Evolutionary conservation across 2,113 vertebrate genomes (phyloP), one percentile per base, ranked within the genome.

Genomic region (Strix aluco): DNA sequence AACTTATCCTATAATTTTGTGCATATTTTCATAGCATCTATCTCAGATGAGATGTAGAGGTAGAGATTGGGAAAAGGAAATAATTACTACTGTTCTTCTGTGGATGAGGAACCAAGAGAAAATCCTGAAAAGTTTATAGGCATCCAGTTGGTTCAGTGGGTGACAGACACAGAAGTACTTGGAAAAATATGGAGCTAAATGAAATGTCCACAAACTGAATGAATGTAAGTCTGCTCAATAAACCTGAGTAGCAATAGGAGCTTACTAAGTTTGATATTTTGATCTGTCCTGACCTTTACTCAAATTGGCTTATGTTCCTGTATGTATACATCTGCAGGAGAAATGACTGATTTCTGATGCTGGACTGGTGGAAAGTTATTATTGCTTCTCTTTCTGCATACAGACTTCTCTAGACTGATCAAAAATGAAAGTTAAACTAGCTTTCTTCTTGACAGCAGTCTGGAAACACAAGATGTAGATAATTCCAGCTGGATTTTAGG

Each of bases 81-180:
- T 25, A 51, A 63, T 32, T 32, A 27, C 4, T 67, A 15, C 4
- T 0, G 0, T 58, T 75, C 18, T n/a, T 42, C 26, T 78, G 49
- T 61, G 17, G 13, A 36, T 66, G 8, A 82, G 15, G 10, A 92
- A 52, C 11, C 10, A 23, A 16, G 32, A 67, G 38, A 74, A 87
- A 18, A 81, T 51, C 5, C 29, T 72, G 44, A 57, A 57, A 90
- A 66, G 4, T 49, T 83, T 66, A 15, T 27, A 38, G 7, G 10
- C 23, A 44, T 34, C 40, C 46, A 54, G 21, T 14, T 84, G 18
- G 6, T 62, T 84, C 46, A 49, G 14, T 8, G 22, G 5, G 29
- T 5, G 6, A 69, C 29, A 67, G 44, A 46, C 21, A 57, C 59
- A 63, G 5, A 57, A 65, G 2, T 26, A 25, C 23, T 49, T 57